Percentiles rank a stretch among this genome's conserved stretches.
Conservation (phyloP, 2,888 invertebrate genomes). For the Hydrotaea cyrtoneurina region DNA sequence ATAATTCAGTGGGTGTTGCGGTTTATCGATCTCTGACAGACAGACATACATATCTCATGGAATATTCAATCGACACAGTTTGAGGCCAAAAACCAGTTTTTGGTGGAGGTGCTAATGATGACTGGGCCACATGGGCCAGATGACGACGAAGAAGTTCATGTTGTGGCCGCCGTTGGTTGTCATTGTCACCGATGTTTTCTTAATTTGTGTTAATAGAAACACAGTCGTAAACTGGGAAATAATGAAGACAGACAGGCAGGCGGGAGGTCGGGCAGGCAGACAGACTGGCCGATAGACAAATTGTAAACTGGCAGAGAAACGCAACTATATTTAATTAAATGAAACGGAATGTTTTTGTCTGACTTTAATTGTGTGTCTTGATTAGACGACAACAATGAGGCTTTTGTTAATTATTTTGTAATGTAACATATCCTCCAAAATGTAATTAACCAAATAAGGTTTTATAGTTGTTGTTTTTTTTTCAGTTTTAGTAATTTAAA, state of each 20-base stretch:
- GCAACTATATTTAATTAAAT: conserved; percentile 5
- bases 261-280: not conserved
- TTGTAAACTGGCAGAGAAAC: not conserved
- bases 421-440: conserved; percentile 3
- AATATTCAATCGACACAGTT: conserved; percentile 44
- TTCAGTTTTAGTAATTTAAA: conserved; percentile 31
- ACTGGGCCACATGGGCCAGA: not conserved
- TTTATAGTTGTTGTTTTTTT: conserved; percentile 39
- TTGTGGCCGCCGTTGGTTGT: not conserved
- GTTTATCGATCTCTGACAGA: conserved; percentile 48
- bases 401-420: conserved; percentile 23
- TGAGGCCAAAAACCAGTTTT: conserved; percentile 44
- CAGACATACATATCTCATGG: conserved; percentile 32
- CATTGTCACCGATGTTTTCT: conserved; percentile 21
- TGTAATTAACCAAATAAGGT: conserved; percentile 59
- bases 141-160: not conserved
- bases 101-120: not conserved
- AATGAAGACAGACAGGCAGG: not conserved
- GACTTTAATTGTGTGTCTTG: not conserved
- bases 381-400: not conserved
- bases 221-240: conserved; percentile 15
- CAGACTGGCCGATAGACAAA: not conserved
- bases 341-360: not conserved
- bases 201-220: conserved; percentile 30
- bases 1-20: conserved; percentile 52